Evolutionary conservation across 2,113 vertebrate species (phyloP), one percentile per base, ranked within the genome.

Genomic region (Oreocharis arfaki): DNA sequence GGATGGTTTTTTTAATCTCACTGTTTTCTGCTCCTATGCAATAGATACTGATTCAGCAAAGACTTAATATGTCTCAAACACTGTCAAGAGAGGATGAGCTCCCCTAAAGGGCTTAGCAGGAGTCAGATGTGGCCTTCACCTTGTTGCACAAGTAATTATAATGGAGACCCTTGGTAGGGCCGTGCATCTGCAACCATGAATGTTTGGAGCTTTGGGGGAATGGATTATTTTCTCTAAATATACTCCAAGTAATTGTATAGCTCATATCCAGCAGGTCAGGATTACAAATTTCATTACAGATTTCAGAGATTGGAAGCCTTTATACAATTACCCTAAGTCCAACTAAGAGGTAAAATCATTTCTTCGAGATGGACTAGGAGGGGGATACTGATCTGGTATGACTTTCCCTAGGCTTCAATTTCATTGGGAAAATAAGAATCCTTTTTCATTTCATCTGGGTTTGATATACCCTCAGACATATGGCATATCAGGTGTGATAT

Each of bases 251-350:
- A 98, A 98, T 98, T 98, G 96, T 98, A 96, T 49, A 96, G 96
- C 96, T 98, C 98, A 96, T 98, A 98, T 98, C 98, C 97, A 95
- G 96, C 95, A 98, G 97, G 97, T 97, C 97, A 88, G 96, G 97
- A 98, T 99, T 99, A 98, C 96, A 95, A 92, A 98, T 98, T 98
- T 95, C 95, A 98, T 98, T 97, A 97, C 73, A 94, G 95, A 98
- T 98, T 98, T 97, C 78, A 94, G 96, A 97, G 73, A 97, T 92
- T 98, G 94, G 97, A 96, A 98, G 97, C 92, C 97, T 98, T 98
- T 98, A 96, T 97, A 97, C 96, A 98, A 98, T 98, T 98, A 98
- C 95, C 33, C 2, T 98, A 98, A 98, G 84, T 97, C 97, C 83
- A 96, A 84, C 94, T 96, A 97, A 96, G 94, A 98, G 97, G 96